A percentile compares a stretch with the other conserved stretches of the same genome.
Conservation (phyloP, 1,140 invertebrate genomes). For the Papilio aristodemus region DNA sequence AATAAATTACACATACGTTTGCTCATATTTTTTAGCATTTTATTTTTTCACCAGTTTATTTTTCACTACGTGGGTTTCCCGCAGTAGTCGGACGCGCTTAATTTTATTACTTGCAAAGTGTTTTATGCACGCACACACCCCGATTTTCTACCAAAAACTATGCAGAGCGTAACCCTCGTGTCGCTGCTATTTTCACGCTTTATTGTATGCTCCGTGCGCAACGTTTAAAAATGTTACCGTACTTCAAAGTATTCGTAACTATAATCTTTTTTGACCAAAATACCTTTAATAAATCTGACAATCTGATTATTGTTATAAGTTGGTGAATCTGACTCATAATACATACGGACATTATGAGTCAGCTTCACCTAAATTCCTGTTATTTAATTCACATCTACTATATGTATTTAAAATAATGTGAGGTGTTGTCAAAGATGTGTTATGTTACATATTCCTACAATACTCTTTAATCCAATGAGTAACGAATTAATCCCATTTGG, state of each 20-base stretch:
- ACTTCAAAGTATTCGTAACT: background rate
- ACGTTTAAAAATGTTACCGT: constrained; percentile 6
- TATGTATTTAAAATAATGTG: no score
- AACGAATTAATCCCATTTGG: background rate
- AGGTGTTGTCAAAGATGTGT: no score
- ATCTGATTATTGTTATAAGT: no score
- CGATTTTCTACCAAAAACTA: constrained; percentile 23
- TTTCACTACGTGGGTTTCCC: constrained; percentile 29
- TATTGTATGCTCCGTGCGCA: constrained; percentile 8
- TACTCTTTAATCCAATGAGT: background rate
- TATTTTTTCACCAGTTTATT: constrained; percentile 15
- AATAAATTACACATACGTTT: constrained; percentile 28
- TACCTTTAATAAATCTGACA: background rate
- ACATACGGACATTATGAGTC: no score
- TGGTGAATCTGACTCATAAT: no score
- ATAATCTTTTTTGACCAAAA: background rate
- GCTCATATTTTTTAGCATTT: constrained; percentile 24
- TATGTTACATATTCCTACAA: background rate
- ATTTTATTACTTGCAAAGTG: constrained; percentile 35
- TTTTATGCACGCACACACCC: constrained; percentile 28
- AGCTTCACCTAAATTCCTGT: no score
- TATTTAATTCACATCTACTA: no score
- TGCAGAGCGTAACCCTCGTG: background rate
- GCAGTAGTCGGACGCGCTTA: constrained; percentile 28
- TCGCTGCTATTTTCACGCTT: constrained; percentile 10